These are phyloP conservation scores for Pitangus sulphuratus DNA, from an alignment of 2,797 vertebrate species.

Conservation along the genomic window DNA sequence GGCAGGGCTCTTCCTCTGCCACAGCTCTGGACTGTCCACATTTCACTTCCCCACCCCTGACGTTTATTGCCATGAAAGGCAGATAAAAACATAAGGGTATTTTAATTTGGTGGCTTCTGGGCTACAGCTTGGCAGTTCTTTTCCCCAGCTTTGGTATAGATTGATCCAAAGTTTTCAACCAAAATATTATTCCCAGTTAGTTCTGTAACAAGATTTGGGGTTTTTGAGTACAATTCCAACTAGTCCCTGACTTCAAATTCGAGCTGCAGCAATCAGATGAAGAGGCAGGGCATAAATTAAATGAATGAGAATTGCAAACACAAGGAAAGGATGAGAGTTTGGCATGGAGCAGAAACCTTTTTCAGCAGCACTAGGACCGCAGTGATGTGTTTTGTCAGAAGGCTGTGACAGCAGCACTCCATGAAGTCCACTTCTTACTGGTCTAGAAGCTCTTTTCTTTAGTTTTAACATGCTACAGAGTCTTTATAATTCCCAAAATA, in stretches of 20 bases:
- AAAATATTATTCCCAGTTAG: background rate
- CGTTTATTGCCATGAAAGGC: background rate
- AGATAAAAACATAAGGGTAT: background rate
- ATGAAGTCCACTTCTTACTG: background rate
- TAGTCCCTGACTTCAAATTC: background rate
- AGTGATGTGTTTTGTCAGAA: background rate
- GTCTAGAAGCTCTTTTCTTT: background rate
- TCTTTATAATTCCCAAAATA: background rate
- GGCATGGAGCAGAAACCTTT: background rate
- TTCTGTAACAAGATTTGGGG: background rate
- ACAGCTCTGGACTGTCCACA: background rate
- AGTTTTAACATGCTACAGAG: background rate
- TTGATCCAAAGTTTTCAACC: background rate
- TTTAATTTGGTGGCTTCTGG: background rate
- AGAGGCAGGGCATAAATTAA: background rate
- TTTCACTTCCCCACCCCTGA: background rate
- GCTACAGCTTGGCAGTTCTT: background rate
- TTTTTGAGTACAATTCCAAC: background rate
- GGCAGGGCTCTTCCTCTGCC: background rate
- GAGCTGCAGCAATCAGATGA: background rate
- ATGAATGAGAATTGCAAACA: background rate
- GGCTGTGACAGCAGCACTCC: background rate
- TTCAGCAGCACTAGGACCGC: background rate
- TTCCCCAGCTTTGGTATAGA: fast-evolving
- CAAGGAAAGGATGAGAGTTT: background rate